These are phyloP conservation scores for Teleogryllus oceanicus DNA, from an alignment of 2,888 invertebrate genomes.

Conservation along the genomic window DNA sequence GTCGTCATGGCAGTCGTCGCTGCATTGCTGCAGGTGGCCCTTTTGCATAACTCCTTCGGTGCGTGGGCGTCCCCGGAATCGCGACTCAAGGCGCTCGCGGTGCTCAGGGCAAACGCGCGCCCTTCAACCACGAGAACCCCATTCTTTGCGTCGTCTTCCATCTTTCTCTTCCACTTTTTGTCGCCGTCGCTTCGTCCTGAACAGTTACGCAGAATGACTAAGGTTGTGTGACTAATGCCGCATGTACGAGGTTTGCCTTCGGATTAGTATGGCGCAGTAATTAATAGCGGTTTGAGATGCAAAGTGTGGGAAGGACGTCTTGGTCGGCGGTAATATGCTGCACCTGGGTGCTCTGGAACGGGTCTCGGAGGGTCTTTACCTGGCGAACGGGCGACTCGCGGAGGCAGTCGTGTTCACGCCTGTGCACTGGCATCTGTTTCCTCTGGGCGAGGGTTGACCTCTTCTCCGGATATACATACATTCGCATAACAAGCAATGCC, in stretches of 20 bases:
- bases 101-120: neutral
- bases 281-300: conserved; percentile 4
- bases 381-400: too few species aligned
- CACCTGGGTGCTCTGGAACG: too few species aligned
- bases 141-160: neutral
- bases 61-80: too few species aligned
- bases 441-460: too few species aligned
- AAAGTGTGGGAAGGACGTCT: neutral
- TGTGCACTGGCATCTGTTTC: too few species aligned
- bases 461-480: too few species aligned
- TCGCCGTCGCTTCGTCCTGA: neutral
- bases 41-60: too few species aligned
- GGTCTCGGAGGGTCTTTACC: too few species aligned
- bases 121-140: neutral
- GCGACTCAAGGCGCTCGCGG: neutral
- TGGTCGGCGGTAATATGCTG: neutral
- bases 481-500: too few species aligned
- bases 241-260: neutral
- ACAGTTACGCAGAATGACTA: neutral
- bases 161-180: neutral
- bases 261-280: neutral
- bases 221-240: neutral
- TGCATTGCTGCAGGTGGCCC: too few species aligned
- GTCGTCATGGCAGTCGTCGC: too few species aligned
- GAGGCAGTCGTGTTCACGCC: too few species aligned